Evolutionary conservation across 23 tunicate genomes (phyloP).

Genomic region (Corella eumyota): DNA sequence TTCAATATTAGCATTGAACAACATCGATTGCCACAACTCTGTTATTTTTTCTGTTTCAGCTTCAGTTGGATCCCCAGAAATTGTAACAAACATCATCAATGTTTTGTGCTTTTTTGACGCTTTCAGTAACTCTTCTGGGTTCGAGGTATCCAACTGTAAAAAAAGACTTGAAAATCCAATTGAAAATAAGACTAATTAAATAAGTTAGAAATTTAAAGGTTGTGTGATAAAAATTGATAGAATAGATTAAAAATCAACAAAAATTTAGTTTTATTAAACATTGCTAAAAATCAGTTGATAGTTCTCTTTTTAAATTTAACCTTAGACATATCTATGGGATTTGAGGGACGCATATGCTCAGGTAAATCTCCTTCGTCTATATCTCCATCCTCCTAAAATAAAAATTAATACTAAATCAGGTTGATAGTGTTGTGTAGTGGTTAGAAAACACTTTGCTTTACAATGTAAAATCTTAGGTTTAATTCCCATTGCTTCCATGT

Average conservation of each 20-base stretch:
- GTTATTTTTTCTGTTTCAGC: conserved; percentile 82
- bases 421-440: too few species aligned
- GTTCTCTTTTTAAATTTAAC: conserved; percentile 9
- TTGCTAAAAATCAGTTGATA: not conserved
- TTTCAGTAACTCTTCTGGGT: conserved; percentile 70
- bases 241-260: too few species aligned
- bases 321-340: conserved; percentile 72
- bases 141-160: conserved; percentile 32
- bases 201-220: too few species aligned
- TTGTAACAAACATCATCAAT: conserved; percentile 87
- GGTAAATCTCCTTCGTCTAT: conserved; percentile 91
- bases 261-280: not conserved
- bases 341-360: conserved; percentile 58
- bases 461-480: too few species aligned
- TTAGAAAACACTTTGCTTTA: not conserved
- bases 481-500: too few species aligned
- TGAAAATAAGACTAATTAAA: too few species aligned
- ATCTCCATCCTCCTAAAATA: conserved; percentile 81
- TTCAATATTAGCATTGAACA: conserved; percentile 80
- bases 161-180: not conserved
- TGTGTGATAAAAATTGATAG: too few species aligned
- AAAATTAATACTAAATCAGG: not conserved
- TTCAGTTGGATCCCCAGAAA: conserved; percentile 82
- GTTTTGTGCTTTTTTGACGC: conserved; percentile 66
- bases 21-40: conserved; percentile 67